phyloP scores from a whole-genome alignment of 2,113 vertebrate genomes.

The Xenotilapia leptura region DNA sequence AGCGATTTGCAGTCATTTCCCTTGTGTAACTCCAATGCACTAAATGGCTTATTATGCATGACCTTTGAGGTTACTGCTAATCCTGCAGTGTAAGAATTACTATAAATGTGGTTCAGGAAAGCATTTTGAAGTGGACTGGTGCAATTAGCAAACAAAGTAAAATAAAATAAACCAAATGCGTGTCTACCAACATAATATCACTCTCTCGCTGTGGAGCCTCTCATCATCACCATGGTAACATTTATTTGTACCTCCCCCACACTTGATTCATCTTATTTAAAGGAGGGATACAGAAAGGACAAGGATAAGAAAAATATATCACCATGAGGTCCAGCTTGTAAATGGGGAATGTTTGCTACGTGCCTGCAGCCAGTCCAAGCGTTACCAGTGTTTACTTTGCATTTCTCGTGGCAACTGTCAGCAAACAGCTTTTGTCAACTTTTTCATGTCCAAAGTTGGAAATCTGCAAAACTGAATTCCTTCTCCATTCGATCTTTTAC shows the following conservation, averaged over 20 bases:
- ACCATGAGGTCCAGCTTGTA: neutral
- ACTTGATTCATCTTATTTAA: constrained; percentile 15
- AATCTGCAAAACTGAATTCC: neutral
- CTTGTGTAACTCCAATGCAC: neutral
- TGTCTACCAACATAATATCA: neutral
- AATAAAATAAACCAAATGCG: neutral
- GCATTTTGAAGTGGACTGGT: neutral
- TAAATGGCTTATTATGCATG: neutral
- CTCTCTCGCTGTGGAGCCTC: neutral
- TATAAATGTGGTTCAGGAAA: neutral
- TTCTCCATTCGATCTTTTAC: neutral
- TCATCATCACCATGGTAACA: constrained; percentile 4
- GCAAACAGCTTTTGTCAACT: neutral
- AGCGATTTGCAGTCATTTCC: neutral
- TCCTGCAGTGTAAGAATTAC: neutral
- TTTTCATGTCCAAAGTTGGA: constrained; percentile 26
- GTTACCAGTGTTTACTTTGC: constrained; percentile 16
- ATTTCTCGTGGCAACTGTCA: neutral
- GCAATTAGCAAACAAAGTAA: neutral
- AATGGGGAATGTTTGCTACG: constrained; percentile 3
- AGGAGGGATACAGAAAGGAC: neutral
- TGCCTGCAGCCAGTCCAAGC: neutral
- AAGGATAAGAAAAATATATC: neutral
- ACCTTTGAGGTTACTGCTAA: neutral
- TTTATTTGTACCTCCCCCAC: constrained; percentile 7